Base-by-base conservation (phyloP, 53 echinoderm and acorn worm genomes). In the Paracentrotus lividus region DNA sequence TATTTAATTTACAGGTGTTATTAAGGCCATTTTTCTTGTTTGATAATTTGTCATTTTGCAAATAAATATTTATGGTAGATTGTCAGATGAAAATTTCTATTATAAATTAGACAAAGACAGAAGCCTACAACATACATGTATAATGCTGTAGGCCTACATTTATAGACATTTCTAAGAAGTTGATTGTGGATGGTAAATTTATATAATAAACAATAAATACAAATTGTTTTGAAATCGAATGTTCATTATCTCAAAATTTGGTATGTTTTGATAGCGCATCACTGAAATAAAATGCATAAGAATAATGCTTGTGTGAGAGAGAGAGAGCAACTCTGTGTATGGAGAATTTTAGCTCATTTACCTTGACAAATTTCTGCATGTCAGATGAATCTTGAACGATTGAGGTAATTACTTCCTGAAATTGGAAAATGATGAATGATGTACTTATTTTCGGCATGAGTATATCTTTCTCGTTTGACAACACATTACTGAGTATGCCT, bases 361-460 rank as follows among this genome's bases (percentile, higher is more conserved):
- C 81, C 81, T 45, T 81, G 81, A 47, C 33, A 47, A 81, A 81
- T 81, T 81, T 47, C 81, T 47, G n/a, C 81, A 45, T 81, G 81
- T 81, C 81, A 81, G 26, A 47, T 47, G 45, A 81, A 81, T 81
- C 81, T 47, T 81, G 81, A 81, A 81, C 47, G 81, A 81, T 81
- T 81, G 81, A 47, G 47, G 33, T 81, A 81, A 81, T 81, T 81
- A n/a, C 26, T 24, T n/a, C 47, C 47, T 81, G 45, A 81, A 81
- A 81, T 81, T 81, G 81, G 81, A 81, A 81, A 81, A 81, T 81
- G 81, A 81, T 81, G 81, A 81, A 81, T 81, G 81, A 81, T 81
- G 47, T 81, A 45, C 3, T 81, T 27, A 81, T 81, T 81, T 20
- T 77, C 23, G 9, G 47, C 23, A n/a, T n/a, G 81, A 47, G n/a